Conservation (phyloP, 2,888 invertebrate genomes). For the Melieria picta region DNA sequence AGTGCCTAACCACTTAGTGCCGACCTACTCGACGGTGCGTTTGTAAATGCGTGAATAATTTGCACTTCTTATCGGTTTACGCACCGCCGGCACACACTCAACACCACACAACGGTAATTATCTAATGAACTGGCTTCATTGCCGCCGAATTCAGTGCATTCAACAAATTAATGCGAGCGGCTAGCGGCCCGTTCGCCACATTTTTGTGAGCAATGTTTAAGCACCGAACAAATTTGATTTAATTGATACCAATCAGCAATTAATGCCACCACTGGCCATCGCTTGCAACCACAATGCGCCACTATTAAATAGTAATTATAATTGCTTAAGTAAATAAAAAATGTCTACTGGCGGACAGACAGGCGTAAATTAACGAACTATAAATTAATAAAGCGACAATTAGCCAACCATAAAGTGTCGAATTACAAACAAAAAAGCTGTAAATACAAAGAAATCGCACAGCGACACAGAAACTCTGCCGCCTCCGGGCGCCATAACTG, state of each 20-base stretch:
- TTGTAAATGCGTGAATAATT: too few species aligned
- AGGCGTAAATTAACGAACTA: conserved; percentile 10
- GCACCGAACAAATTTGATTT: neutral
- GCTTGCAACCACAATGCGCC: neutral
- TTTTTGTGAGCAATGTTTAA: neutral
- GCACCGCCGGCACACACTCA: too few species aligned
- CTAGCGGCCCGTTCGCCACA: too few species aligned
- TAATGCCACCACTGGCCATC: neutral
- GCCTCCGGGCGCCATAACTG: too few species aligned
- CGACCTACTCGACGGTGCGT: too few species aligned
- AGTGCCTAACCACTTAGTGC: too few species aligned
- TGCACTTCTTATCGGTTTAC: too few species aligned
- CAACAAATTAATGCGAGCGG: too few species aligned
- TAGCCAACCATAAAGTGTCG: conserved; percentile 11
- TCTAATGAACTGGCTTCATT: too few species aligned
- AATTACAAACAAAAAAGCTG: neutral
- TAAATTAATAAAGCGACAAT: conserved; percentile 29
- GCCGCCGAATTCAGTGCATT: too few species aligned
- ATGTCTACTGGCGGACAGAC: neutral
- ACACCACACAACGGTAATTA: too few species aligned
- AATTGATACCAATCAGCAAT: conserved; percentile 13
- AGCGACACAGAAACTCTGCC: neutral
- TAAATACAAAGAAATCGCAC: neutral
- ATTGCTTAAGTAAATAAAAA: conserved; percentile 9
- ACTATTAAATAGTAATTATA: conserved; percentile 15